phyloP scores from a whole-genome alignment of 2,888 invertebrate genomes.

The Argyresthia albistria region DNA sequence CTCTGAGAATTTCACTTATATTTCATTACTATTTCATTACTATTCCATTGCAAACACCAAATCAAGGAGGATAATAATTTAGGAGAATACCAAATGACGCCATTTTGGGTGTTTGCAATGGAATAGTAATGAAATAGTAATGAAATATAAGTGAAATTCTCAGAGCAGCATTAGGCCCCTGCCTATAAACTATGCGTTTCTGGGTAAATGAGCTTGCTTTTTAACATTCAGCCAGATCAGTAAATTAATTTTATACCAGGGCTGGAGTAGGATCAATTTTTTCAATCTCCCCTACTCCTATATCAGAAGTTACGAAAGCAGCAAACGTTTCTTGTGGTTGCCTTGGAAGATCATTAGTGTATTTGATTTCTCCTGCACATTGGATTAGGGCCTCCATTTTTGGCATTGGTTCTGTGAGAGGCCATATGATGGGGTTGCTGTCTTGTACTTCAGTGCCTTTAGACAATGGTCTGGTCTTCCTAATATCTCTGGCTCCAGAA shows the following conservation, averaged over 20 bases:
- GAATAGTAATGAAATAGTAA: no score
- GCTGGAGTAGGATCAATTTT: constrained; percentile 75
- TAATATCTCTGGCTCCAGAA: constrained; percentile 56
- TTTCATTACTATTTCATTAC: no score
- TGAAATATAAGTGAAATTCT: no score
- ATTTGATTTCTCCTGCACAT: constrained; percentile 68
- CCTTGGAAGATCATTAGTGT: constrained; percentile 74
- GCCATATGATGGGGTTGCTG: constrained; percentile 76
- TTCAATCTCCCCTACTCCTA: constrained; percentile 70
- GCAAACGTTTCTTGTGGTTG: constrained; percentile 76
- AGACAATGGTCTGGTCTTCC: constrained; percentile 72
- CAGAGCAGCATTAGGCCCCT: no score
- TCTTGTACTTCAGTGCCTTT: constrained; percentile 75
- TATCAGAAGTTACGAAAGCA: constrained; percentile 73
- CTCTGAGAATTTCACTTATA: no score
- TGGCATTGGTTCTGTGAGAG: constrained; percentile 75
- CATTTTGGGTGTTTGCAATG: no score
- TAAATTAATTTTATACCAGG: constrained; percentile 74
- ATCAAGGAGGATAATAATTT: no score
- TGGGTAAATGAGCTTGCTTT: no score
- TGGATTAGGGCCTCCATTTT: constrained; percentile 74
- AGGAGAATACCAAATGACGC: no score
- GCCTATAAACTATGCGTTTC: no score
- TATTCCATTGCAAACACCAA: no score
- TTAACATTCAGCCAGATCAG: no score